Evolutionary conservation across 2,888 invertebrate genomes (phyloP), one percentile per base, ranked within the genome.

Genomic region (Stenolophus ochropezus): DNA sequence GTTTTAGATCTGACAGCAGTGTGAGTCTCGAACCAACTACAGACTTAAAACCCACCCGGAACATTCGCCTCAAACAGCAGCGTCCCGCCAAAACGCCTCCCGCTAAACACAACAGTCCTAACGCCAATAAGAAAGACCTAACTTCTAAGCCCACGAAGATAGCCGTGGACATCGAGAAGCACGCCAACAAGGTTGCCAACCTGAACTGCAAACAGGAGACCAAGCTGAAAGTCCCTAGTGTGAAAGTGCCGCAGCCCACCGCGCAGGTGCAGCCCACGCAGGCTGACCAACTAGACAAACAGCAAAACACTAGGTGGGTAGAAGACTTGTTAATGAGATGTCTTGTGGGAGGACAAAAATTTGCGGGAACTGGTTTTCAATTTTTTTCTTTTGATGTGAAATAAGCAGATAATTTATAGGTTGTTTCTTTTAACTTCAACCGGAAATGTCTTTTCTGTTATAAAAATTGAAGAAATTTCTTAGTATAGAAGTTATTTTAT

Each of bases 111-210:
- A 89, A 85, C 83, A 89, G 88, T 80, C 89, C 89, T 0, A 87
- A 86, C 81, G 80, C 86, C 0, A 85, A 84, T 11, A 89, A 89
- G 82, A 89, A 88, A 82, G 88, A 88, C 27, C 79, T 85, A 4
- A 83, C 81, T 21, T 86, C 85, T 79, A 86, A 85, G 79, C 82
- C 85, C 5, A 85, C 86, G 27, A 88, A 87, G 84, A 88, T 86
- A 2, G 87, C 87, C 0, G 83, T 84, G 0, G 89, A 89, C 23
- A 88, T 89, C 0, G 89, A 89, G 83, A 89, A 88, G 82, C 89
- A 89, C 83, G 89, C 89, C 14, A 87, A 85, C 83, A 89, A 89
- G 84, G 87, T 89, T 16, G 88, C 89, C 2, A 86, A 85, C 82
- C 82, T 88, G 20, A 83, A 87, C 84, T 6, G 86, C 14, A 89